phyloP scores from a whole-genome alignment of 2,888 invertebrate species.

The Drosophila paracracens region DNA sequence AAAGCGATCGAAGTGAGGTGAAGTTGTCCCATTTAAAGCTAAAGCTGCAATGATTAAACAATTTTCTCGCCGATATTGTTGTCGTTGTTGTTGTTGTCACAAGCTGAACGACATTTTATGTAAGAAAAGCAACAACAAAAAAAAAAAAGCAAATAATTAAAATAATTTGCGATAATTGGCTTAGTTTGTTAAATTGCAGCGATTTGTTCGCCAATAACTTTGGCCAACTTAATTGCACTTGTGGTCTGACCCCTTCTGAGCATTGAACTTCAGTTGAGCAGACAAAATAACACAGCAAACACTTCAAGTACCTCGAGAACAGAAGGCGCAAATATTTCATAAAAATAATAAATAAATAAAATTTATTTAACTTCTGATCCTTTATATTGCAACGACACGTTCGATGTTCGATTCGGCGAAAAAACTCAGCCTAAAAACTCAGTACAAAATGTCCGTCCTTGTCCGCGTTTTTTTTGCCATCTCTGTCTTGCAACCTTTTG shows the following conservation, averaged over 20 bases:
- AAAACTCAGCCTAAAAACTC: no score
- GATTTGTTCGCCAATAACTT: constrained; percentile 71
- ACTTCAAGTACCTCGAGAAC: no score
- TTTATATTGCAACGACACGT: no score
- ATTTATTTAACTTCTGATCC: no score
- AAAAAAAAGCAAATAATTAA: constrained; percentile 4
- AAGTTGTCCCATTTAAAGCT: constrained; percentile 60
- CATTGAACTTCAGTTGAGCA: constrained; percentile 61
- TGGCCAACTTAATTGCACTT: constrained; percentile 61
- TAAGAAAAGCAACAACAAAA: constrained; percentile 36
- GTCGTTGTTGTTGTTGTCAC: constrained; percentile 14
- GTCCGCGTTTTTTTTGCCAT: no score
- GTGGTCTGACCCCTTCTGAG: constrained; percentile 54
- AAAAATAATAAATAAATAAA: no score
- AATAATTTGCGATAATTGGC: constrained; percentile 70
- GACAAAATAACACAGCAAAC: not conserved
- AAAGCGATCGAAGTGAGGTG: constrained; percentile 28
- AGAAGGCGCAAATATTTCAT: no score
- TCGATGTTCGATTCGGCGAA: no score
- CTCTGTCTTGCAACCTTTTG: no score
- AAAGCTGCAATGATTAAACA: constrained; percentile 78
- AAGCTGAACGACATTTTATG: constrained; percentile 52
- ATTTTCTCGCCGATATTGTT: constrained; percentile 50
- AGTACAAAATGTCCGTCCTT: no score
- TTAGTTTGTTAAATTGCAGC: constrained; percentile 65